Evolutionary conservation across 2,797 vertebrate genomes (phyloP).

Genomic region (Malurus splendens): DNA sequence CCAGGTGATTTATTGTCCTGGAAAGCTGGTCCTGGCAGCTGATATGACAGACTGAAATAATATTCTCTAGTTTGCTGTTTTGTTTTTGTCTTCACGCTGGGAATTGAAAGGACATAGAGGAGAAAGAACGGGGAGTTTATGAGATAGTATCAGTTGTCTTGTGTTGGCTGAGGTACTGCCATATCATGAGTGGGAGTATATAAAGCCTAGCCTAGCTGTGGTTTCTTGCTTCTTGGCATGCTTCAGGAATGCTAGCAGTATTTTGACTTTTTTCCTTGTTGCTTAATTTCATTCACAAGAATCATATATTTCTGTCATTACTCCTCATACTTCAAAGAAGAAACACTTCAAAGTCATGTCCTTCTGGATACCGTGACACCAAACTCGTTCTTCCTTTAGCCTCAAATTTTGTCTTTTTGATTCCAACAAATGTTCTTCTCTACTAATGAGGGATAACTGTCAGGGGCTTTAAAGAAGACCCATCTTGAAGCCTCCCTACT

Average conservation of each 20-base stretch:
- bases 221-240: background rate
- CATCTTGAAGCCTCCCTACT: background rate
- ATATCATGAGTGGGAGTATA: background rate
- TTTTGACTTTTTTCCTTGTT: background rate
- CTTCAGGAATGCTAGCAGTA: background rate
- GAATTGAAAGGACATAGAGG: background rate
- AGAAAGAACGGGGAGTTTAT: background rate
- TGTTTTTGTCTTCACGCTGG: background rate
- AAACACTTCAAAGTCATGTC: constrained; percentile 25
- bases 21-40: background rate
- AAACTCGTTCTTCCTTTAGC: constrained; percentile 2
- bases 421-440: background rate
- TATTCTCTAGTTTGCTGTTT: background rate
- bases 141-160: background rate
- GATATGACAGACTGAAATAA: background rate
- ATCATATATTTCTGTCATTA: background rate
- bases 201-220: background rate
- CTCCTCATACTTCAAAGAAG: constrained; percentile 15
- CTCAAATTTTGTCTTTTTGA: constrained; percentile 18
- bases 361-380: background rate
- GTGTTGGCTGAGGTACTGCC: background rate
- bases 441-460: constrained; percentile 35
- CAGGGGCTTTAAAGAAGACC: background rate
- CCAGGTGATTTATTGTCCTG: background rate
- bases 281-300: constrained; percentile 10